Evolutionary conservation across 2,888 invertebrate species (phyloP).

Genomic region (Tryphoninae sp.): DNA sequence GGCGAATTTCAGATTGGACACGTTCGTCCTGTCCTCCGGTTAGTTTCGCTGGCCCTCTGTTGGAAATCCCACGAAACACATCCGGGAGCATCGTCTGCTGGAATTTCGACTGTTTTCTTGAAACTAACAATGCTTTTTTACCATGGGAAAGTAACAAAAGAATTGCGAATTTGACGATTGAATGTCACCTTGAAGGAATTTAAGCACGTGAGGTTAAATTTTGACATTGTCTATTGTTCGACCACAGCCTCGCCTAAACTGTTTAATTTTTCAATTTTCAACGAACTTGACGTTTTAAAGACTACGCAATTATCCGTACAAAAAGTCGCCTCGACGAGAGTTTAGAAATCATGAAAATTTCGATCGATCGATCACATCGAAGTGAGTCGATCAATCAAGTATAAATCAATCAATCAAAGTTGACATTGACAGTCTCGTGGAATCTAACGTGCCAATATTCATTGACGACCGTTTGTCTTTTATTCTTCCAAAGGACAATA

Average conservation of each 20-base stretch:
- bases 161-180: neutral
- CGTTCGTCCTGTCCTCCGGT: neutral
- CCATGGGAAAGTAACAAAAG: neutral
- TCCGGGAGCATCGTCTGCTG: conserved; percentile 56
- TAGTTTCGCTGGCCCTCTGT: neutral
- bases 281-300: neutral
- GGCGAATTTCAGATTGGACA: conserved; percentile 20
- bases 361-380: neutral
- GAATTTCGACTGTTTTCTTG: conserved; percentile 41
- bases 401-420: conserved; percentile 8
- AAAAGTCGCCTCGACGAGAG: neutral
- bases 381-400: neutral
- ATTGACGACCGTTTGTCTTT: neutral
- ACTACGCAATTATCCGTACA: neutral
- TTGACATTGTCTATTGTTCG: neutral
- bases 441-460: neutral
- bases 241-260: neutral
- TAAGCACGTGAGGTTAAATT: neutral
- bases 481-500: neutral
- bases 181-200: neutral
- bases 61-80: conserved; percentile 56
- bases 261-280: neutral
- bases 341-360: neutral
- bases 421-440: neutral
- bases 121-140: conserved; percentile 1